These are phyloP conservation scores for Noctilio leporinus DNA, from an alignment of 2,113 vertebrate species.

Conservation along the genomic window DNA sequence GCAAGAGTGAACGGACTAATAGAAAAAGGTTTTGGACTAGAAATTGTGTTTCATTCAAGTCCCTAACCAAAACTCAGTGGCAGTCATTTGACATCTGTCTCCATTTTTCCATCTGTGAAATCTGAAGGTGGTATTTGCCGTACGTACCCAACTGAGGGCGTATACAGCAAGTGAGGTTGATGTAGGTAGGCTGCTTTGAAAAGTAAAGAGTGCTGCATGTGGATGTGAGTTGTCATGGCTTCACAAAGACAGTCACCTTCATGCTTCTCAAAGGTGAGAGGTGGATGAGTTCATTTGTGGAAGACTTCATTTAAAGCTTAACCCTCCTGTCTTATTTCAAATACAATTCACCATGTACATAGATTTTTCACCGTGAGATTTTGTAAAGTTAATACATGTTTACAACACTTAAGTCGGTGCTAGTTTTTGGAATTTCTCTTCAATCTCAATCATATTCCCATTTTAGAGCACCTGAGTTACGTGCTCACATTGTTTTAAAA, in stretches of 20 bases:
- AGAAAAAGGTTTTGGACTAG: background rate
- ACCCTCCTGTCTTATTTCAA: background rate
- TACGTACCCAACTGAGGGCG: background rate
- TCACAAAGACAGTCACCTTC: background rate
- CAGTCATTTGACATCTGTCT: background rate
- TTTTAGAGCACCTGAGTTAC: background rate
- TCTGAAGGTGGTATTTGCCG: background rate
- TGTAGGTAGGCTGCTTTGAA: background rate
- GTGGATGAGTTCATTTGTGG: background rate
- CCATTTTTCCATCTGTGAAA: background rate
- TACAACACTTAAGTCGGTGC: background rate
- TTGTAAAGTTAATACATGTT: background rate
- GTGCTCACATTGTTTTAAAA: background rate
- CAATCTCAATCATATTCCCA: background rate
- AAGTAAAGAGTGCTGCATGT: fast-evolving
- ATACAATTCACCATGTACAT: background rate
- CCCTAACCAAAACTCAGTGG: background rate
- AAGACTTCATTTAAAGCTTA: constrained; percentile 1
- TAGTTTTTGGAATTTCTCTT: background rate
- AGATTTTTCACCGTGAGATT: background rate
- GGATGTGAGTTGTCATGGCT: background rate
- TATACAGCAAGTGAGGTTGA: background rate
- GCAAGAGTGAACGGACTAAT: background rate
- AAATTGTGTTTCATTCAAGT: background rate
- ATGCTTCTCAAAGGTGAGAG: background rate